A percentile compares a stretch with the other conserved stretches of the same genome.
These are phyloP conservation scores for Drosophila gunungcola DNA, from an alignment of 1,140 invertebrate genomes.

Conservation along the genomic window DNA sequence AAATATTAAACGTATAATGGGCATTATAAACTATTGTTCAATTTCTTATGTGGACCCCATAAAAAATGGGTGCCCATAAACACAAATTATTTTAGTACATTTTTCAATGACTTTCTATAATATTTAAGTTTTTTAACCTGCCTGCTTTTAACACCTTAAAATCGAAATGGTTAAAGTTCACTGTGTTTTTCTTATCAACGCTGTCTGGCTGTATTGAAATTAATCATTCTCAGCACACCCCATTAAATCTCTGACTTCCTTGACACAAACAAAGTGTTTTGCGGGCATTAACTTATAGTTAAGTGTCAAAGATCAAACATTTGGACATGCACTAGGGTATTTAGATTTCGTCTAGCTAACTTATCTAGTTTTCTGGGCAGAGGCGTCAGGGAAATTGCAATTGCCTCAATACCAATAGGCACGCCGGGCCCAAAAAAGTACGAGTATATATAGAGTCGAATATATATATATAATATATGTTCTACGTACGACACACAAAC, in stretches of 20 bases:
- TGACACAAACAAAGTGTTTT: slow-evolving; percentile 2
- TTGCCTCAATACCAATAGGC: slow-evolving; percentile 28
- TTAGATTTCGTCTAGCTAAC: slow-evolving; percentile 18
- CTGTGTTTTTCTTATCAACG: not conserved
- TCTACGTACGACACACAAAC: slow-evolving; percentile 64
- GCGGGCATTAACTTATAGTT: not conserved
- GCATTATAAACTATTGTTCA: no score
- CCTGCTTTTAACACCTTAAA: not conserved
- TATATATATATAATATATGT: slow-evolving; percentile 14
- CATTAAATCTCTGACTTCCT: slow-evolving; percentile 4
- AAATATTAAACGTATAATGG: not conserved
- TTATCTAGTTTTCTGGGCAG: slow-evolving; percentile 23
- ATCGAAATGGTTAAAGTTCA: not conserved
- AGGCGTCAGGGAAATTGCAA: slow-evolving; percentile 57
- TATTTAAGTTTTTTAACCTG: no score
- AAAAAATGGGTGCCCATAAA: not conserved
- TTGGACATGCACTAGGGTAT: slow-evolving; percentile 16
- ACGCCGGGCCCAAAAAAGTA: slow-evolving; percentile 50
- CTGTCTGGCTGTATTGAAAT: not conserved
- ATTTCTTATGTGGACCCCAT: not conserved
- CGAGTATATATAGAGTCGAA: slow-evolving; percentile 27
- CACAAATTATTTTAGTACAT: not conserved
- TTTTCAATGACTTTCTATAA: no score
- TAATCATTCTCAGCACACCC: not conserved
- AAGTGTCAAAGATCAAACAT: not conserved